These are phyloP conservation scores for Armadillidium nasatum DNA, from an alignment of 1,140 invertebrate species.

Conservation along the genomic window DNA sequence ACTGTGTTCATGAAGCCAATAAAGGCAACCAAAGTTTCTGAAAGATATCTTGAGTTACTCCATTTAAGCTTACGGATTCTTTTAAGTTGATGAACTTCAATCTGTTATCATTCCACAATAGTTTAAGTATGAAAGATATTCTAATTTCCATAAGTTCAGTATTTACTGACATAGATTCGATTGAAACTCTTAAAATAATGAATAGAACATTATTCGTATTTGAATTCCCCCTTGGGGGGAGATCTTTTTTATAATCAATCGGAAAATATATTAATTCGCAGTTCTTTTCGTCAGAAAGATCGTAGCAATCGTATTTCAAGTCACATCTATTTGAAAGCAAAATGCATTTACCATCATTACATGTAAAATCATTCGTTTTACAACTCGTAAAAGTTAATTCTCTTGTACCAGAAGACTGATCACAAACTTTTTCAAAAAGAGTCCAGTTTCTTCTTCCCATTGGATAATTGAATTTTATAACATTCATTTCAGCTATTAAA, in stretches of 20 bases:
- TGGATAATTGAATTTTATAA: constrained; percentile 13
- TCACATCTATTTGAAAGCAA: constrained; percentile 13
- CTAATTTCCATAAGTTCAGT: constrained; percentile 35
- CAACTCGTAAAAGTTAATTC: constrained; percentile 8
- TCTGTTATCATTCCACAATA: constrained; percentile 38
- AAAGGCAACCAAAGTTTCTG: constrained; percentile 11
- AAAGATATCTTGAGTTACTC: not conserved
- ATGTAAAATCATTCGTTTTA: not conserved
- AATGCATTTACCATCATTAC: constrained; percentile 25
- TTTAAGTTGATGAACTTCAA: constrained; percentile 42
- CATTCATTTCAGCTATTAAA: not conserved
- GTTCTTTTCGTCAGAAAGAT: constrained; percentile 28
- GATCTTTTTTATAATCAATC: constrained; percentile 18
- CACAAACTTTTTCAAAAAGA: not conserved
- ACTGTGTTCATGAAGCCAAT: constrained; percentile 18
- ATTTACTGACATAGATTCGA: constrained; percentile 37
- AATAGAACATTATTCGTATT: not conserved
- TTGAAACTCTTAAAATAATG: constrained; percentile 30
- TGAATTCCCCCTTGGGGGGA: constrained; percentile 15
- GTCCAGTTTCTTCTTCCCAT: constrained; percentile 24
- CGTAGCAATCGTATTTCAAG: constrained; percentile 30
- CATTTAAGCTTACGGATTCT: constrained; percentile 27
- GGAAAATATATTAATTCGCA: constrained; percentile 30
- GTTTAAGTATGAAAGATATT: constrained; percentile 32
- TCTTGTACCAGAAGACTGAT: constrained; percentile 13